A percentile compares a stretch with the other conserved stretches of the same genome.
Evolutionary conservation across 2,113 vertebrate genomes (phyloP).

Genomic region (Rhodinocichla rosea): DNA sequence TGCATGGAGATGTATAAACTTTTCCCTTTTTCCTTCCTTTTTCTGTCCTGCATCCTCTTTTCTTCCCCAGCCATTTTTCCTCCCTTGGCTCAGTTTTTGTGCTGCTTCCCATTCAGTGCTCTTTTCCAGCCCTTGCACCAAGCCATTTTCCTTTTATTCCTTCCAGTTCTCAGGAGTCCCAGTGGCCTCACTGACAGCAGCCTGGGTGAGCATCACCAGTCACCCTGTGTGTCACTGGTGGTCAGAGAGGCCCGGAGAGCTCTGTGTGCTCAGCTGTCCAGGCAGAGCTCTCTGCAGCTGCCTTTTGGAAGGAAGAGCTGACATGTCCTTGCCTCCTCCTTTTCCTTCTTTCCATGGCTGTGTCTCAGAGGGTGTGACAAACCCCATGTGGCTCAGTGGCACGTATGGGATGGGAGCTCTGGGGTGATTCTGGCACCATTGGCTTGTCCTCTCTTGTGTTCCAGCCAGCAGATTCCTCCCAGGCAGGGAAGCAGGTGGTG

Average conservation of each 20-base stretch:
- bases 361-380: not conserved
- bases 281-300: not conserved
- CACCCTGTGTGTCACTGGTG: not conserved
- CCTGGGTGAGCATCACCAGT: not conserved
- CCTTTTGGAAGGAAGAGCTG: not conserved
- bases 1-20: not conserved
- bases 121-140: not conserved
- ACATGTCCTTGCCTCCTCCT: not conserved
- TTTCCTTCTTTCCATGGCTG: not conserved
- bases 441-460: not conserved
- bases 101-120: not conserved
- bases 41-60: not conserved
- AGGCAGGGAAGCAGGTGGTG: conserved; percentile 2
- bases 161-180: not conserved
- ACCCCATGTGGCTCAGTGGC: not conserved
- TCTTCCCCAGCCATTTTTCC: not conserved
- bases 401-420: not conserved
- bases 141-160: not conserved
- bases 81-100: not conserved
- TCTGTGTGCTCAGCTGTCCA: not conserved
- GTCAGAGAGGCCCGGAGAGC: not conserved
- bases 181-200: not conserved
- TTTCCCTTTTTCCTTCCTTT: not conserved
- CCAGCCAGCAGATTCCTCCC: not conserved
- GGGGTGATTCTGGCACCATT: not conserved